These are phyloP conservation scores for Diarsia dahlii DNA, from an alignment of 2,888 invertebrate species.

Conservation along the genomic window DNA sequence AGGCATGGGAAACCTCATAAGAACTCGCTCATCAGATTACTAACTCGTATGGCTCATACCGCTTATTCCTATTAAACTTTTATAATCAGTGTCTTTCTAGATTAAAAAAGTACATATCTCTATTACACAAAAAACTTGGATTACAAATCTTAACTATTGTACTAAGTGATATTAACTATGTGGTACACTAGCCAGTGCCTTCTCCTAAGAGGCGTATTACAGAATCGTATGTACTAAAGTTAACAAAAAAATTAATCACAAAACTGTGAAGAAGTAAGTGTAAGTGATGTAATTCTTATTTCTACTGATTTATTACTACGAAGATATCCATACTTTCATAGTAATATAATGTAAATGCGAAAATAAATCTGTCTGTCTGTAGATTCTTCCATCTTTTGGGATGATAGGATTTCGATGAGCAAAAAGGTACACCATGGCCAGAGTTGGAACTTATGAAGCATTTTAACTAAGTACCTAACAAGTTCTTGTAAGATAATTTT, in stretches of 20 bases:
- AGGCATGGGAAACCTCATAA: constrained; percentile 45
- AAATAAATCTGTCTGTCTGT: background rate
- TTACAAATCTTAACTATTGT: no score
- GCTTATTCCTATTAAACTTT: background rate
- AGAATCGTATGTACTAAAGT: no score
- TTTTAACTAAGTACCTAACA: background rate
- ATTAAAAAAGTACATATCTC: background rate
- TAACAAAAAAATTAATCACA: no score
- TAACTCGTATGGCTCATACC: background rate
- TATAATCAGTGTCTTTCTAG: background rate
- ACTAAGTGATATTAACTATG: no score
- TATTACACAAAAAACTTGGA: no score
- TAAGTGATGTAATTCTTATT: background rate
- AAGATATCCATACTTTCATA: background rate
- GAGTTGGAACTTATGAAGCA: background rate
- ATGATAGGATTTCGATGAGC: background rate
- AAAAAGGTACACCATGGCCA: background rate
- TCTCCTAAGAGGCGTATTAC: no score
- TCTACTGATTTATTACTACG: background rate
- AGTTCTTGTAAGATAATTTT: background rate
- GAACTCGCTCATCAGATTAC: background rate
- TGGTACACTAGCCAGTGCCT: no score
- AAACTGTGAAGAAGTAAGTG: no score
- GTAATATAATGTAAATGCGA: background rate
- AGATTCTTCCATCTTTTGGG: background rate